Percentiles rank a stretch among this genome's conserved stretches.
Evolutionary conservation across 2,888 invertebrate genomes (phyloP).

Genomic region (Melanotus villosus): DNA sequence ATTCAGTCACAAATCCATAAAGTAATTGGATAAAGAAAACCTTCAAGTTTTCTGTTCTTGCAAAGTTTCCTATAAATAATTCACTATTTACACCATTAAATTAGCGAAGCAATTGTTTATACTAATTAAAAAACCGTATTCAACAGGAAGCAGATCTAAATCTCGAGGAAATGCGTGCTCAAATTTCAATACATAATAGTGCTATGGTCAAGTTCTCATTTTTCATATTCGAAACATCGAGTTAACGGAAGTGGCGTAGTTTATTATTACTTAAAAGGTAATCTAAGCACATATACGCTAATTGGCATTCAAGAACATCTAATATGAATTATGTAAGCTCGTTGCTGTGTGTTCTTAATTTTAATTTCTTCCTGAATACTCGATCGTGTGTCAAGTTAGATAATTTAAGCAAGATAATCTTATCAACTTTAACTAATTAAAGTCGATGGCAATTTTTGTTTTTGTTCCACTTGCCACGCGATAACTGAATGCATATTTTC

Average conservation of each 20-base stretch:
- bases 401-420: conserved; percentile 7
- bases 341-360: conserved; percentile 11
- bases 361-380: conserved; percentile 6
- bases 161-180: no score
- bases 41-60: no score
- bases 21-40: no score
- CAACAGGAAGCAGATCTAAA: no score
- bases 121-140: no score
- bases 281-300: not conserved
- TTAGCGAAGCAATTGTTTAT: no score
- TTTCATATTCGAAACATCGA: not conserved
- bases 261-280: not conserved
- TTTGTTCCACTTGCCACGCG: conserved; percentile 5
- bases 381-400: conserved; percentile 14
- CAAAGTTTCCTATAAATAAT: no score
- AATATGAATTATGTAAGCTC: conserved; percentile 26
- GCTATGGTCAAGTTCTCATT: not conserved
- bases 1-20: no score
- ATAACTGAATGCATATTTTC: conserved; percentile 19
- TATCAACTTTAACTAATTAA: conserved; percentile 1
- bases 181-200: no score
- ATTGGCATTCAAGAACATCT: conserved; percentile 4
- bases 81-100: no score
- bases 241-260: conserved; percentile 15
- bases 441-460: not conserved